Evolutionary conservation across 2,113 vertebrate species (phyloP), one percentile per base, ranked within the genome.

Genomic region (Charina bottae): DNA sequence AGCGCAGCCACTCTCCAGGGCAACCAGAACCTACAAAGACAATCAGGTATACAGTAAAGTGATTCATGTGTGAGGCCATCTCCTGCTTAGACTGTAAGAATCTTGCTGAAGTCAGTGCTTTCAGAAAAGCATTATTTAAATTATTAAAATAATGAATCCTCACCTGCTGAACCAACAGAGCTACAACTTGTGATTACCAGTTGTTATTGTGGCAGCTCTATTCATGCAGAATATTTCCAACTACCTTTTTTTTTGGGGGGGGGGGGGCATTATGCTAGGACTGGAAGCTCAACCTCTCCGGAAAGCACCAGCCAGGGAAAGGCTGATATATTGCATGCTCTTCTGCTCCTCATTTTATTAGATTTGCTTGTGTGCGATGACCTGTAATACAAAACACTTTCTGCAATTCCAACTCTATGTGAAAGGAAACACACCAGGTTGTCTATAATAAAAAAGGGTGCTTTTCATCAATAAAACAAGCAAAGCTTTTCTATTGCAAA

Each of bases 371-470:
- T 92, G 33, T 21, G 33, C 90, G 93, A 85, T 93, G 94, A 94
- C 87, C 55, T 93, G 26, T 89, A 92, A 96, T 91, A 90, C 58
- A 93, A 90, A 85, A 1, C 68, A 90, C 90, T n/a, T 60, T n/a
- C 83, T 58, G 58, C 21, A 94, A 94, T 95, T 94, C 91, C 88
- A 93, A 93, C 68, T 13, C 23, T 58, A 89, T 9, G 64, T 55
- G 42, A 95, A 95, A 94, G 93, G 92, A 96, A 96, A 94, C 59
- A 93, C 21, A 59, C 83, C 95, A 94, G 89, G 94, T 92, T 90
- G 92, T 88, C 92, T 96, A 94, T 90, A 96, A 94, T 94, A 90
- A 95, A 96, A 95, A 87, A 88, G 49, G 78, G 84, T 49, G 90
- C 49, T 90, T 96, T 95, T 90, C 91, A 95, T 93, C 92, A 95